Percentiles rank a stretch among this genome's conserved stretches.
These are phyloP conservation scores for Ascidia mentula DNA, from an alignment of 23 tunicate species.

Conservation along the genomic window DNA sequence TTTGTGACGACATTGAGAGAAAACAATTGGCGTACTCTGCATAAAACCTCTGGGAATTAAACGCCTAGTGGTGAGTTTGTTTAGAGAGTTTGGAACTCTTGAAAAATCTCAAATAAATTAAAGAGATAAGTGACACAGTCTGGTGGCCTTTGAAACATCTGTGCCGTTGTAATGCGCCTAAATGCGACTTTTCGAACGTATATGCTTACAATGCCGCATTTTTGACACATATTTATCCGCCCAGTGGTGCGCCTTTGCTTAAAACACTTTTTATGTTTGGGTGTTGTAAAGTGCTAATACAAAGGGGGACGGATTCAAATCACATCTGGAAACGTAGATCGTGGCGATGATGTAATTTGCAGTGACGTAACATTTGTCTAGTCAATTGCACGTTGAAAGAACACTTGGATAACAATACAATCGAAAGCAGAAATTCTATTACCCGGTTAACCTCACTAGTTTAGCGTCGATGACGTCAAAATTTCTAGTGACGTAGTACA, in stretches of 20 bases:
- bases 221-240: background rate
- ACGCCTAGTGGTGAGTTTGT: background rate
- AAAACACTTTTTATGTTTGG: background rate
- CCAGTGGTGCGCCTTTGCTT: background rate
- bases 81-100: background rate
- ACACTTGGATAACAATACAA: too few relatives aligned
- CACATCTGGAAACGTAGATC: background rate
- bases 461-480: too few relatives aligned
- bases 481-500: too few relatives aligned
- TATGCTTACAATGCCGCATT: background rate
- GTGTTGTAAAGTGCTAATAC: background rate
- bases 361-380: background rate
- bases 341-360: background rate
- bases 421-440: too few relatives aligned
- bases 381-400: conserved; percentile 6
- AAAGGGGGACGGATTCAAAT: background rate
- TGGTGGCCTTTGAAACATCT: background rate
- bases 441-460: too few relatives aligned
- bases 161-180: background rate
- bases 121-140: background rate
- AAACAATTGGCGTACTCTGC: background rate
- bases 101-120: background rate
- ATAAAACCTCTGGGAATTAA: too few relatives aligned
- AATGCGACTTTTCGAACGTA: background rate
- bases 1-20: background rate